Percentiles rank a stretch among this genome's conserved stretches.
Evolutionary conservation across 2,888 invertebrate genomes (phyloP).

Genomic region (Craniophora ligustri): DNA sequence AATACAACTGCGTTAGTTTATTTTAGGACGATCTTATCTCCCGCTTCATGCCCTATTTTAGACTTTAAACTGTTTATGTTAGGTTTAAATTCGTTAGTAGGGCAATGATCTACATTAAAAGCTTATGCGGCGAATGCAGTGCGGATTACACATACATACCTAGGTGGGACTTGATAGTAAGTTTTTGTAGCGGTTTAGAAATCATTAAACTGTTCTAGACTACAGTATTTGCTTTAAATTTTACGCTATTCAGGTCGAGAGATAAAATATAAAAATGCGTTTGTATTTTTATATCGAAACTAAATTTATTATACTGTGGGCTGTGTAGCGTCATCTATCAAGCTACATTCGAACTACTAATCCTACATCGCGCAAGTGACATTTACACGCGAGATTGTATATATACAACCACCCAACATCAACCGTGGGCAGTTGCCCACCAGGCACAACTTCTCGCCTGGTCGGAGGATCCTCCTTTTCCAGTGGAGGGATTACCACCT

Average conservation of each 20-base stretch:
- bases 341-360: no score
- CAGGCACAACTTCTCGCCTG: no score
- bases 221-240: conserved; percentile 23
- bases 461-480: no score
- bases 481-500: no score
- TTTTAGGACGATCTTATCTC: conserved; percentile 49
- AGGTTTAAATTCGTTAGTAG: conserved; percentile 24
- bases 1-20: conserved; percentile 53
- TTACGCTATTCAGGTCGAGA: conserved; percentile 16
- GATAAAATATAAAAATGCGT: conserved; percentile 10
- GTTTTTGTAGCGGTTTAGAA: conserved; percentile 43
- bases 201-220: conserved; percentile 39
- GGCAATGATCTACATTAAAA: conserved; percentile 24
- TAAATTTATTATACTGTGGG: background rate
- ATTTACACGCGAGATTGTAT: no score
- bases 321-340: no score
- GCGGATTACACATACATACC: conserved; percentile 29
- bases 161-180: conserved; percentile 25
- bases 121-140: conserved; percentile 37
- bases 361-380: no score
- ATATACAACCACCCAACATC: no score
- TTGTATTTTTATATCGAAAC: conserved; percentile 10
- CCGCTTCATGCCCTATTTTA: conserved; percentile 21
- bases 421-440: no score
- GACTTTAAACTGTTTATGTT: conserved; percentile 9